Evolutionary conservation across 2,888 invertebrate genomes (phyloP).

Genomic region (Theretra japonica): DNA sequence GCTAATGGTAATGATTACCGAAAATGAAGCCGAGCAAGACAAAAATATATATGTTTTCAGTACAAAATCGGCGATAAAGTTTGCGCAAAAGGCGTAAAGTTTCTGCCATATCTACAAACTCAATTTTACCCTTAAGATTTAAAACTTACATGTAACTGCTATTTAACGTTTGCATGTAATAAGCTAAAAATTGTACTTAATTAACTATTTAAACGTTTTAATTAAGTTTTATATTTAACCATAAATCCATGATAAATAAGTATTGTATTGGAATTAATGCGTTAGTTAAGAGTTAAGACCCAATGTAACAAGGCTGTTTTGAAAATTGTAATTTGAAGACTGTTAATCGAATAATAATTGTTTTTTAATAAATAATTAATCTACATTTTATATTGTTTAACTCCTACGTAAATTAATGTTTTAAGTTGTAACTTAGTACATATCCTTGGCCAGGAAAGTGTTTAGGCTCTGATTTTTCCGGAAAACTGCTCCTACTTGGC

Average conservation of each 20-base stretch:
- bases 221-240: background rate
- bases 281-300: background rate
- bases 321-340: constrained; percentile 13
- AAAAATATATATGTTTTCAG: background rate
- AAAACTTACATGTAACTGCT: too few relatives aligned
- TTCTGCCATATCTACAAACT: too few relatives aligned
- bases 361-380: background rate
- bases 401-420: too few relatives aligned
- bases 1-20: background rate
- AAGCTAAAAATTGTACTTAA: too few relatives aligned
- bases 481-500: background rate
- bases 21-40: background rate
- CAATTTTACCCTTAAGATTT: too few relatives aligned
- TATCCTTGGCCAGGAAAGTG: too few relatives aligned
- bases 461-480: background rate
- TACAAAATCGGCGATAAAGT: too few relatives aligned
- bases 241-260: background rate
- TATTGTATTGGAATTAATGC: background rate
- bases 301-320: constrained; percentile 13
- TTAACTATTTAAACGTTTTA: too few relatives aligned
- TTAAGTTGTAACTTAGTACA: background rate
- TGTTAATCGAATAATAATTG: background rate
- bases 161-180: too few relatives aligned
- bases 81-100: too few relatives aligned
- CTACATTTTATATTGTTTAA: background rate